A percentile compares a stretch with the other conserved stretches of the same genome.
Evolutionary conservation across 2,113 vertebrate species (phyloP).

Genomic region (Ornithorhynchus anatinus): DNA sequence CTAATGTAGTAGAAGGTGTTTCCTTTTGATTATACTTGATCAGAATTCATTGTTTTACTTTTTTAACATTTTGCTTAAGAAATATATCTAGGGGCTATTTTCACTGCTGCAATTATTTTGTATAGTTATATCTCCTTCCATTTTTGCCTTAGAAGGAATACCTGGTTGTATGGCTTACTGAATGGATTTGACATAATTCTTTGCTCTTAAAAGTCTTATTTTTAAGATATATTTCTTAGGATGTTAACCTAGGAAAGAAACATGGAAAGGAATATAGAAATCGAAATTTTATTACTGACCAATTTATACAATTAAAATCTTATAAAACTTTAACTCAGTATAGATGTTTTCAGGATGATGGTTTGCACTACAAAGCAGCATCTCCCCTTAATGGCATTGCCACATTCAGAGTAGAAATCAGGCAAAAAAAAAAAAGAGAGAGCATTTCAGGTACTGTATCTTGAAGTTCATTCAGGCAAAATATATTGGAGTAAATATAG

Average conservation of each 20-base stretch:
- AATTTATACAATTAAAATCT: not conserved
- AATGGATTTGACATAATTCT: conserved; percentile 10
- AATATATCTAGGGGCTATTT: conserved; percentile 48
- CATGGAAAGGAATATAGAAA: not conserved
- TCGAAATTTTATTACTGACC: not conserved
- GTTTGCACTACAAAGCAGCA: no score
- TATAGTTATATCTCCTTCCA: not conserved
- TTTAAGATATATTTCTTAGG: no score
- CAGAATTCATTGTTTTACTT: conserved; percentile 49
- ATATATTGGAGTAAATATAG: no score
- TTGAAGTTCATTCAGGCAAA: no score
- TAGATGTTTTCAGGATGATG: not conserved
- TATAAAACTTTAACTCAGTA: not conserved
- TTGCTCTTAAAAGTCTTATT: not conserved
- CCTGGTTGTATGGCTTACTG: not conserved
- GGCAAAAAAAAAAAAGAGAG: no score
- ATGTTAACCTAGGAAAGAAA: not conserved
- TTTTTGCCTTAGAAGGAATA: not conserved
- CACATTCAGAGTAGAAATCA: no score
- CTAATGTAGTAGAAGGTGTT: conserved; percentile 60
- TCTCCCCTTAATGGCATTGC: no score
- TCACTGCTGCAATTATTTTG: conserved; percentile 32
- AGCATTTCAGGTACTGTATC: no score
- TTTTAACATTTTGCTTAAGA: conserved; percentile 68
- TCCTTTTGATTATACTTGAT: conserved; percentile 62